phyloP scores from a whole-genome alignment of 2,888 invertebrate genomes.

The Cataglyphis albicans region DNA sequence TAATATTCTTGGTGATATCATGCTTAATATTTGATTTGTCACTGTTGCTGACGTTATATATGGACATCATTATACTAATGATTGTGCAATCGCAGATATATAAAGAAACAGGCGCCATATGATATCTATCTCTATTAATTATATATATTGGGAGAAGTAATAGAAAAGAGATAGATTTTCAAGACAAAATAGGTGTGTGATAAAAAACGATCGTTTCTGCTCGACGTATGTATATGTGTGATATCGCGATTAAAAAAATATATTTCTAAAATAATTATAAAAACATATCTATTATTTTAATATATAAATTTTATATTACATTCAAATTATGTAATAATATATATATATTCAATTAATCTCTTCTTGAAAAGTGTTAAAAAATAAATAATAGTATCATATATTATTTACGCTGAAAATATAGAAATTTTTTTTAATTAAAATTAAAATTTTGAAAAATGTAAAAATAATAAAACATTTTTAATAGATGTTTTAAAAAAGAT shows the following conservation, averaged over 20 bases:
- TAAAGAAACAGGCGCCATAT: conserved; percentile 60
- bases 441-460: neutral
- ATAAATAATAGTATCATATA: neutral
- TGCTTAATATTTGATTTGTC: conserved; percentile 3
- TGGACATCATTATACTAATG: conserved; percentile 56
- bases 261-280: neutral
- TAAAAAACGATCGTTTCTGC: neutral
- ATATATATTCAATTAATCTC: neutral
- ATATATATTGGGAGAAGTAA: neutral
- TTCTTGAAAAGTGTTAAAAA: neutral
- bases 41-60: conserved; percentile 46
- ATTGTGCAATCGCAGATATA: conserved; percentile 57
- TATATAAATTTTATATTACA: neutral
- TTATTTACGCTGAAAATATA: neutral
- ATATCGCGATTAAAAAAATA: neutral
- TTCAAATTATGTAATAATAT: neutral
- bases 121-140: conserved; percentile 47
- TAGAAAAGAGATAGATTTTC: conserved; percentile 49
- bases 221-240: no score
- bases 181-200: conserved; percentile 47
- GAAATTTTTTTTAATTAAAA: neutral
- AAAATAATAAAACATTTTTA: neutral
- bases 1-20: neutral
- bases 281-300: conserved; percentile 9
- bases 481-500: neutral